Percentiles rank a stretch among this genome's conserved stretches.
These are phyloP conservation scores for Synergus laeviventris DNA, from an alignment of 2,888 invertebrate genomes.

Conservation along the genomic window DNA sequence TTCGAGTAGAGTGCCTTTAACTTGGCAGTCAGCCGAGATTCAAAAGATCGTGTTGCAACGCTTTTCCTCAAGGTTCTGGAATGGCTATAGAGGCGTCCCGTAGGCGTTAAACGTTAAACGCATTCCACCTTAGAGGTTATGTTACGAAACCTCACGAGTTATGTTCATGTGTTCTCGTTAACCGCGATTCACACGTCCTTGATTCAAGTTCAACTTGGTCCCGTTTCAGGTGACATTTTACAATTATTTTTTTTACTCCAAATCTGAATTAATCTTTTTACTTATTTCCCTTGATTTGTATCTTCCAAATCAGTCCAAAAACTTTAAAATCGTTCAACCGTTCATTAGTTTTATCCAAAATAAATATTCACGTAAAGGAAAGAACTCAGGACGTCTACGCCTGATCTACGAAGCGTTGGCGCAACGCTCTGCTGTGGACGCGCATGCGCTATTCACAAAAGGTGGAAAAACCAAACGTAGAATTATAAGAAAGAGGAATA, in stretches of 20 bases:
- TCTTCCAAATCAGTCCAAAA: neutral
- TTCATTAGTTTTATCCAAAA: too few relatives aligned
- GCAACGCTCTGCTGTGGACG: too few relatives aligned
- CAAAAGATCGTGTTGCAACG: slow-evolving; percentile 75
- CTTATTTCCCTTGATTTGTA: neutral
- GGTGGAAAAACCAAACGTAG: neutral
- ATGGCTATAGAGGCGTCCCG: slow-evolving; percentile 73
- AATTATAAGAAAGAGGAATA: slow-evolving; percentile 24
- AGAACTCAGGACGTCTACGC: too few relatives aligned
- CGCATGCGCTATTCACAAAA: too few relatives aligned
- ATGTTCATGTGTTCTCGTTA: slow-evolving; percentile 67
- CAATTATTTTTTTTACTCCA: slow-evolving; percentile 14
- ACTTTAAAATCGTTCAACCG: too few relatives aligned
- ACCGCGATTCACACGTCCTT: slow-evolving; percentile 73
- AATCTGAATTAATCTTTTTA: neutral
- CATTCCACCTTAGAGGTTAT: slow-evolving; percentile 75
- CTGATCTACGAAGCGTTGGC: too few relatives aligned
- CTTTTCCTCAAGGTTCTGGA: slow-evolving; percentile 74
- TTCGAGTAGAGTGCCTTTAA: slow-evolving; percentile 60
- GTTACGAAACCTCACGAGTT: slow-evolving; percentile 67
- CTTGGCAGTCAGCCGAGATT: slow-evolving; percentile 72
- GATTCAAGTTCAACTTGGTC: slow-evolving; percentile 73
- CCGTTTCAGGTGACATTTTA: slow-evolving; percentile 54
- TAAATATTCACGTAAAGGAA: too few relatives aligned
- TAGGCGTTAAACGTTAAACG: slow-evolving; percentile 76